A percentile compares a stretch with the other conserved stretches of the same genome.
Conservation (phyloP, 2,888 invertebrate genomes). For the Epirrhoe alternata region DNA sequence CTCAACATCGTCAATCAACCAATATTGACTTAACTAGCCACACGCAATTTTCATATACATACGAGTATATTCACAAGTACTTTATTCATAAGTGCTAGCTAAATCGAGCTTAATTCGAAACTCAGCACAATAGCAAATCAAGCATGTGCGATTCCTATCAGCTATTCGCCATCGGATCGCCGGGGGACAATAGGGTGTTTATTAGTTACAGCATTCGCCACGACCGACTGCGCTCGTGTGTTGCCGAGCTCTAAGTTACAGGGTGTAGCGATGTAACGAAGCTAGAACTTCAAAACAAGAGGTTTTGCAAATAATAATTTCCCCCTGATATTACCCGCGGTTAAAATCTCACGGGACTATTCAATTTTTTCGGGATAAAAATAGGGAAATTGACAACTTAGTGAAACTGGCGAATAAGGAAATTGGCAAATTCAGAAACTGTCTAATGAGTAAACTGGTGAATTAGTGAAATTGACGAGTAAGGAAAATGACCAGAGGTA, state of each 20-base stretch:
- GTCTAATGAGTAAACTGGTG: no score
- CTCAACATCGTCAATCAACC: no score
- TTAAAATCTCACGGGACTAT: no score
- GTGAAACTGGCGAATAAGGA: no score
- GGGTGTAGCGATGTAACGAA: not conserved
- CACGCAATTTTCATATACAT: not conserved
- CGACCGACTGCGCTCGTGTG: constrained; percentile 24
- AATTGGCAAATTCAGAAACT: no score
- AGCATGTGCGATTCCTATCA: constrained; percentile 30
- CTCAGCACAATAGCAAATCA: constrained; percentile 29
- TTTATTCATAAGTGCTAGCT: not conserved
- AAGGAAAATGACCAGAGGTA: no score
- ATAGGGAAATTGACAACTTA: no score
- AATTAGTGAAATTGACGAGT: no score
- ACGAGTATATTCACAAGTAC: not conserved
- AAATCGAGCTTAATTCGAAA: not conserved
- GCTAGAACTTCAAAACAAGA: not conserved
- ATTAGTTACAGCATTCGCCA: constrained; percentile 36
- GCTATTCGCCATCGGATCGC: constrained; percentile 22
- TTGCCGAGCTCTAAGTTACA: constrained; percentile 23
- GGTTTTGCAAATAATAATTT: no score
- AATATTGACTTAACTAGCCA: no score
- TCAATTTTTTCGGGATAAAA: no score
- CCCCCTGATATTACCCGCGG: no score
- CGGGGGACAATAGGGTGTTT: constrained; percentile 33